Conservation (phyloP, 2,888 invertebrate genomes). For the Troilus luridus region DNA sequence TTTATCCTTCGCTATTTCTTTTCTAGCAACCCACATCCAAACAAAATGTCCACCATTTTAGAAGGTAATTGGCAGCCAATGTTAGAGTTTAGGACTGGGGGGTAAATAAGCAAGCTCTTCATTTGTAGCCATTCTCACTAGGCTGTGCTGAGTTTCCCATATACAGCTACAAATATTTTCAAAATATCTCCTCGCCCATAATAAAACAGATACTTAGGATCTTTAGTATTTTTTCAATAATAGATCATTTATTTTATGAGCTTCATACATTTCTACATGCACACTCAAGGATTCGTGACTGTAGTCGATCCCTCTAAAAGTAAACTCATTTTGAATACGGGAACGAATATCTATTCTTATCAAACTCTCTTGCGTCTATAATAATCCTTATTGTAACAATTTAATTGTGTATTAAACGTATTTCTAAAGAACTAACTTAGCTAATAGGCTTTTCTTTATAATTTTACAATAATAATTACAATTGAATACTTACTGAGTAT, state of each 20-base stretch:
- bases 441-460: not conserved
- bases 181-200: not conserved
- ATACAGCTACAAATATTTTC: slow-evolving; percentile 30
- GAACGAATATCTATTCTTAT: slow-evolving; percentile 7
- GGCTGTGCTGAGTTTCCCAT: slow-evolving; percentile 52
- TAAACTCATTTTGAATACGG: slow-evolving; percentile 9
- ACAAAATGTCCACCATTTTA: slow-evolving; percentile 60
- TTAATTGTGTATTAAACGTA: not conserved
- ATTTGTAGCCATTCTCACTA: slow-evolving; percentile 55
- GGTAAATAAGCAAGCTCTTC: slow-evolving; percentile 57
- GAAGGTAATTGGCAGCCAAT: slow-evolving; percentile 57
- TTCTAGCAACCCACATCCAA: slow-evolving; percentile 50
- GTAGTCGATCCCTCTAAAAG: slow-evolving; percentile 16
- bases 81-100: slow-evolving; percentile 55
- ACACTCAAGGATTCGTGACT: not conserved
- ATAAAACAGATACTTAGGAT: not conserved
- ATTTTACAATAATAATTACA: not conserved
- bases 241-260: not conserved
- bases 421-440: not conserved
- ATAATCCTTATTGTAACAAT: not conserved
- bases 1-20: slow-evolving; percentile 55
- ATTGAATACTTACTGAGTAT: not conserved
- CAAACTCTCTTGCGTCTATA: not conserved
- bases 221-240: not conserved
- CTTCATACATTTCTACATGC: not conserved